Evolutionary conservation across 2,888 invertebrate genomes (phyloP).

Genomic region (Nowickia ferox): DNA sequence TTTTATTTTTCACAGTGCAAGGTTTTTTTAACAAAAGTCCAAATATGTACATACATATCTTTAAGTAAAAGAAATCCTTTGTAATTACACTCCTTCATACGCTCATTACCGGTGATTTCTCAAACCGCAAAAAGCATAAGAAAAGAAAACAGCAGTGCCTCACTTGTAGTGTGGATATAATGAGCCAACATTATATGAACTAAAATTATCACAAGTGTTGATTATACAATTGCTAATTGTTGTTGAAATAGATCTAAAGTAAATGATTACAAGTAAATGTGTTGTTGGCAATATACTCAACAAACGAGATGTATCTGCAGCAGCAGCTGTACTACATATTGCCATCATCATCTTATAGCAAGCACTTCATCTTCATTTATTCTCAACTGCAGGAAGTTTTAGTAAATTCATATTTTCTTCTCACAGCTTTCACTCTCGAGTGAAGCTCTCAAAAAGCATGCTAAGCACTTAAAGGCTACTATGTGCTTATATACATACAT

Average conservation of each 20-base stretch:
- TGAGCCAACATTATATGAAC: slow-evolving; percentile 12
- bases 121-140: background rate
- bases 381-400: slow-evolving; percentile 56
- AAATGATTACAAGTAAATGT: slow-evolving; percentile 36
- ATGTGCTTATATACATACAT: no score
- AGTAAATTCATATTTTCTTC: slow-evolving; percentile 37
- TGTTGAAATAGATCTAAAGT: background rate
- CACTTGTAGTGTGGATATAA: slow-evolving; percentile 33
- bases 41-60: no score
- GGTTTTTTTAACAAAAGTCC: no score
- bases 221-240: background rate
- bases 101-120: background rate
- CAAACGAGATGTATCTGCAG: slow-evolving; percentile 8
- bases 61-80: background rate
- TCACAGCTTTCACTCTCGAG: background rate
- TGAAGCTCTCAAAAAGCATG: slow-evolving; percentile 10
- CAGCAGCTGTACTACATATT: background rate
- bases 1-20: no score
- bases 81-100: background rate
- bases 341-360: slow-evolving; percentile 12
- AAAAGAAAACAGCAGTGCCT: background rate
- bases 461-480: slow-evolving; percentile 9
- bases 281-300: slow-evolving; percentile 16
- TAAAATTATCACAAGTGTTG: background rate
- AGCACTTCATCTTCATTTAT: slow-evolving; percentile 37